Percentiles rank a stretch among this genome's conserved stretches.
Conservation (phyloP, 2,797 vertebrate species). For the Melanotaenia nigrans region DNA sequence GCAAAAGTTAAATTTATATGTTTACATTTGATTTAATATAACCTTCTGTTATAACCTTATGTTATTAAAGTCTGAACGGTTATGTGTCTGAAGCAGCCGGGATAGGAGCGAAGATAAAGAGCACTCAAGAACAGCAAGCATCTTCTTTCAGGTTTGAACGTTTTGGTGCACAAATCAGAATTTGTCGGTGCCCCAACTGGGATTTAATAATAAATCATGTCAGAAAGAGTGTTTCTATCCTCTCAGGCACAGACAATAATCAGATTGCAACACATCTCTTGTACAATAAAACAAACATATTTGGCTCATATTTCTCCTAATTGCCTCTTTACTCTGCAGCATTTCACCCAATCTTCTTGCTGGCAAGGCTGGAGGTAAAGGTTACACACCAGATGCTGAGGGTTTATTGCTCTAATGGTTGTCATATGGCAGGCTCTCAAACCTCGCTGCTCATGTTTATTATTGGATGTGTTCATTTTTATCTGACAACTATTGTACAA, state of each 20-base stretch:
- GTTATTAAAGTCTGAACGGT: neutral
- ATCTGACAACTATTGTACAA: too few species aligned
- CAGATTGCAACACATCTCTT: constrained; percentile 3
- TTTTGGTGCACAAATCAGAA: neutral
- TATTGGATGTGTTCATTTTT: neutral
- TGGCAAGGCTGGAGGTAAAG: neutral
- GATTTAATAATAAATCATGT: constrained; percentile 1
- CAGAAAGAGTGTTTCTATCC: constrained; percentile 12
- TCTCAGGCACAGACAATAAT: constrained; percentile 2
- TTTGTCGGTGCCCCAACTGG: neutral
- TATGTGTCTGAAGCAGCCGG: neutral
- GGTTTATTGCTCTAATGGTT: neutral
- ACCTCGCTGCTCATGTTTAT: neutral
- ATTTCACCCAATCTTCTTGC: constrained; percentile 11
- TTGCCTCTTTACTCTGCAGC: constrained; percentile 27
- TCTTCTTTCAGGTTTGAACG: neutral
- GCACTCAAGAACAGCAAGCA: neutral
- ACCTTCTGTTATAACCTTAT: neutral
- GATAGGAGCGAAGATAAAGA: neutral
- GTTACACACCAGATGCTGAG: neutral
- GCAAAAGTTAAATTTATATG: neutral
- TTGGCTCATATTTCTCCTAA: constrained; percentile 45
- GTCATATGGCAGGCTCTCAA: neutral
- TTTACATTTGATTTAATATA: neutral
- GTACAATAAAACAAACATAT: constrained; percentile 12